phyloP scores from a whole-genome alignment of 2,888 invertebrate genomes.

The Dorcus hopei region DNA sequence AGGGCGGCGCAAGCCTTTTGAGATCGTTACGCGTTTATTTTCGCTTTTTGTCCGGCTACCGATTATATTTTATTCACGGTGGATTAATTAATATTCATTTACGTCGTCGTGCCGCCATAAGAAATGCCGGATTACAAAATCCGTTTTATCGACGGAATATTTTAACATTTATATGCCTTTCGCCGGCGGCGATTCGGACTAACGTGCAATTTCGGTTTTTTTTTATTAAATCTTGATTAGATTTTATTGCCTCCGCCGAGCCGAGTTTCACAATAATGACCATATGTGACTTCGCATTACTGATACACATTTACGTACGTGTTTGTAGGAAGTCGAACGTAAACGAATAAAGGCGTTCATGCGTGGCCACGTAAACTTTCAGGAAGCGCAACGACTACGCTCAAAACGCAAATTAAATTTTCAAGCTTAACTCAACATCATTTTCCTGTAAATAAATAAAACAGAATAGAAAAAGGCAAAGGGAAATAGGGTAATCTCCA shows the following conservation, averaged over 20 bases:
- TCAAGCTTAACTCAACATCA: too few relatives aligned
- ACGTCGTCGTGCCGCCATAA: neutral
- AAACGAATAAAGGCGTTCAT: too few relatives aligned
- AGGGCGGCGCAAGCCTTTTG: too few relatives aligned
- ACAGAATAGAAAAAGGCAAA: too few relatives aligned
- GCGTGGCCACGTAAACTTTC: too few relatives aligned
- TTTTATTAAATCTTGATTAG: constrained; percentile 4
- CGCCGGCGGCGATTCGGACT: neutral
- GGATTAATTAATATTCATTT: constrained; percentile 10
- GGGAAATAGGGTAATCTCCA: too few relatives aligned
- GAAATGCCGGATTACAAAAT: constrained; percentile 6
- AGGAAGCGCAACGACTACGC: too few relatives aligned
- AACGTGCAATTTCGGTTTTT: neutral
- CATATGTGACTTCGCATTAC: neutral
- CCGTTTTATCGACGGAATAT: constrained; percentile 10
- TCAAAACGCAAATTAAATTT: too few relatives aligned
- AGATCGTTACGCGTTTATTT: neutral
- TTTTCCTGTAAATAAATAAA: too few relatives aligned
- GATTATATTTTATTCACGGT: neutral
- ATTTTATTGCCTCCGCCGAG: neutral
- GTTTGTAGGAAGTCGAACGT: too few relatives aligned
- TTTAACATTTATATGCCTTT: constrained; percentile 6
- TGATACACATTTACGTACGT: too few relatives aligned
- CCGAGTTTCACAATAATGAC: neutral
- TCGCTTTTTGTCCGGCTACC: neutral